Conservation (phyloP, 2,888 invertebrate genomes). For the Sinotaia quadrata region DNA sequence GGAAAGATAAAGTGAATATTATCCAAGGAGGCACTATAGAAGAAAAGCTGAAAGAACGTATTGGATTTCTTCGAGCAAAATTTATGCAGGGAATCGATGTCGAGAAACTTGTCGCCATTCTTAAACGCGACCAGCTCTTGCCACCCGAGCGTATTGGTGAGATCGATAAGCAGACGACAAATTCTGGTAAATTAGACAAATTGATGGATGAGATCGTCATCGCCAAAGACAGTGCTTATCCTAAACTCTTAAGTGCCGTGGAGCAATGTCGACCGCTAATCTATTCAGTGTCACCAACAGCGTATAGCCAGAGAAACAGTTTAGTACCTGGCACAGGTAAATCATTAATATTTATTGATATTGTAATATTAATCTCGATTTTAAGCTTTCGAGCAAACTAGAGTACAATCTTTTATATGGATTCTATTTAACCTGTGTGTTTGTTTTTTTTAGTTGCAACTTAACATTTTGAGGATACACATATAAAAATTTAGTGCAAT, state of each 20-base stretch:
- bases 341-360: neutral
- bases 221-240: constrained; percentile 55
- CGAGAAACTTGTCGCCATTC: constrained; percentile 35
- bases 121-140: constrained; percentile 52
- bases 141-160: constrained; percentile 49
- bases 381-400: no score
- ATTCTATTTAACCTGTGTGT: no score
- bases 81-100: constrained; percentile 43
- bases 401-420: no score
- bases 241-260: constrained; percentile 61
- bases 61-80: constrained; percentile 55
- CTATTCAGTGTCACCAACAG: neutral
- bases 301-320: constrained; percentile 3
- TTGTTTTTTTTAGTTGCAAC: no score
- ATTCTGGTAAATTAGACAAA: constrained; percentile 54
- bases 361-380: no score
- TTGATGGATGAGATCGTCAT: constrained; percentile 55
- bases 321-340: constrained; percentile 9
- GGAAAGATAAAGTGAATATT: no score
- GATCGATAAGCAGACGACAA: constrained; percentile 54
- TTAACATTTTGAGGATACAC: no score
- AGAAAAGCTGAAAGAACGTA: constrained; percentile 49
- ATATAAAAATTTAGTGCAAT: no score
- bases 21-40: constrained; percentile 14
- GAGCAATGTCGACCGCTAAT: constrained; percentile 32